Base-by-base conservation (phyloP, 2,888 invertebrate genomes). In the Aricia artaxerxes region DNA sequence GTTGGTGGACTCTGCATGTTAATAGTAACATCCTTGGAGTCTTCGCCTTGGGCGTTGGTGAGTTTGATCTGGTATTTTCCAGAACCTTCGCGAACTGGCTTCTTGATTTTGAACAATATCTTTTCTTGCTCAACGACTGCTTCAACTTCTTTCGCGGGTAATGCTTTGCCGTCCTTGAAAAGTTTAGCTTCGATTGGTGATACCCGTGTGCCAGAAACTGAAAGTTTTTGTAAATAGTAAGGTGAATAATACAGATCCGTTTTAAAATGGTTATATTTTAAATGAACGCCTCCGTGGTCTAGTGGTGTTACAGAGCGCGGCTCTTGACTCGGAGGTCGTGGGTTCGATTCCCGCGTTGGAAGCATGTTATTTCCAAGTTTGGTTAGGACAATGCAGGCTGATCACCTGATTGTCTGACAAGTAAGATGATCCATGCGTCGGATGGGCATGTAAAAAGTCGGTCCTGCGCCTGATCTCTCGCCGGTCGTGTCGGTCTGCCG, bases 51-150 rank as follows among this genome's bases (percentile, higher is more conserved):
- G 60, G 96, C 97, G 90, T 99, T 99, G 35, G 97, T 96, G 79
- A 99, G 93, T 88, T 98, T 98, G 82, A 99, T 96, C 91, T 98
- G 97, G 92, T 99, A 99, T 86, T 97, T 96, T 77, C 99, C 99
- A 82, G 98, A 97, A 81, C 96, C 96, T 82, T 97, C 97, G 81
- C 98, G 95, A 16, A 96, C 94, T 0, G 99, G 99, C 88, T 98
- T 98, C 87, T 99, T 99, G 86, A 99, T 96, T 90, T 98, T 98
- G 88, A 98, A 98, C 5, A 97, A 96, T 75, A 98, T 95, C 88
- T 98, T 98, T 84, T 99, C 99, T 85, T 98, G 98, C 78, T 97
- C 96, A n/a, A 99, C 97, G 38, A 97, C 96, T 40, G 98, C 97
- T 88, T 99, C 98, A 16, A 98, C 97, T 85, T 99, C 98, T 87